These are phyloP conservation scores for Ceratothoa steindachneri DNA, from an alignment of 2,888 invertebrate genomes.

Conservation along the genomic window DNA sequence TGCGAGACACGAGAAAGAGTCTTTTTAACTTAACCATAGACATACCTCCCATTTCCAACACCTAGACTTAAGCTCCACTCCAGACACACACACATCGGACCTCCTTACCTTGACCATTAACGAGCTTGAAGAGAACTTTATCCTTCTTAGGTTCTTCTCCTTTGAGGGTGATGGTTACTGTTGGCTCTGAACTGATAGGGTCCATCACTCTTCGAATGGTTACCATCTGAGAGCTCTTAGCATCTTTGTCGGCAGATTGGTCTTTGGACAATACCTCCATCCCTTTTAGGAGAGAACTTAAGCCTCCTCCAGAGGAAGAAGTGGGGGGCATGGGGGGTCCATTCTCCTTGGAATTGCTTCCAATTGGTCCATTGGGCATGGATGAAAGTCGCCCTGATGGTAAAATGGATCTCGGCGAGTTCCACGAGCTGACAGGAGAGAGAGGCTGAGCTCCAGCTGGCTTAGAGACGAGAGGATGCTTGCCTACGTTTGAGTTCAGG, in stretches of 20 bases:
- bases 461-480: not conserved
- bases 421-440: not conserved
- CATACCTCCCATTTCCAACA: too few relatives aligned
- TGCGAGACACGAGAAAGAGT: too few relatives aligned
- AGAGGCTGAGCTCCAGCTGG: not conserved
- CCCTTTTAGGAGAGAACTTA: conserved; percentile 39
- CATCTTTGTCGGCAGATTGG: conserved; percentile 50
- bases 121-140: conserved; percentile 66
- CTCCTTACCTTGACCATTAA: conserved; percentile 55
- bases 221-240: conserved; percentile 58
- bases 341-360: not conserved
- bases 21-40: too few relatives aligned
- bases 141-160: conserved; percentile 70
- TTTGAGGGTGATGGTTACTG: conserved; percentile 65
- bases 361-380: not conserved
- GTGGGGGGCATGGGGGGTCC: not conserved
- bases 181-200: conserved; percentile 63
- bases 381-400: not conserved
- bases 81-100: too few relatives aligned
- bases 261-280: conserved; percentile 30
- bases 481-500: not conserved
- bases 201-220: conserved; percentile 69
- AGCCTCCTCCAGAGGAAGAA: conserved; percentile 21
- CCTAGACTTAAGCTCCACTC: too few relatives aligned
- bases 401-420: not conserved